phyloP scores from a whole-genome alignment of 2,113 vertebrate genomes.

The Montifringilla adamsi region DNA sequence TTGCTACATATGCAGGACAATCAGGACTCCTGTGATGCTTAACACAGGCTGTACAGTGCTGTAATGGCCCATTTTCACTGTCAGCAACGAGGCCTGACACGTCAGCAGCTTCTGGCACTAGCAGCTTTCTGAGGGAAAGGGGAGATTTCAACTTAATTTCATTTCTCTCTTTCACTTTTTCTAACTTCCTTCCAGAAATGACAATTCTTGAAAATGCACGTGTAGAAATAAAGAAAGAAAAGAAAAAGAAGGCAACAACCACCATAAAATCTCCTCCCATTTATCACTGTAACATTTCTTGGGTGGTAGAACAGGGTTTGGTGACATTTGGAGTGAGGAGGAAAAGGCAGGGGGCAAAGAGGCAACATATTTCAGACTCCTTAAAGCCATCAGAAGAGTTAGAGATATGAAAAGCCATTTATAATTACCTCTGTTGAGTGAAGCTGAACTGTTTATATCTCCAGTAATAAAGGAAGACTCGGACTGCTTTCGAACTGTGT shows the following conservation, averaged over 20 bases:
- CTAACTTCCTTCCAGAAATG: constrained; percentile 34
- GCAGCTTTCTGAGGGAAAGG: constrained; percentile 15
- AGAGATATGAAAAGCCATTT: constrained; percentile 59
- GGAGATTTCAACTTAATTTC: background rate
- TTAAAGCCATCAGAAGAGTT: constrained; percentile 34
- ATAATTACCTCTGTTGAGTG: constrained; percentile 97
- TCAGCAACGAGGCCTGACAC: constrained; percentile 37
- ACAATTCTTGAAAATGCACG: constrained; percentile 43
- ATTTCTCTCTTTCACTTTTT: background rate
- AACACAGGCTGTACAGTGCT: background rate
- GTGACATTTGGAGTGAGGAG: background rate
- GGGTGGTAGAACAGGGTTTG: background rate
- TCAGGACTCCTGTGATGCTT: constrained; percentile 36
- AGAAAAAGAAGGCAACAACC: background rate
- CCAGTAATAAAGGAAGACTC: constrained; percentile 99
- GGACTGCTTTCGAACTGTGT: constrained; percentile 97
- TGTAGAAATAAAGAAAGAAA: constrained; percentile 5
- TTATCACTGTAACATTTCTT: constrained; percentile 29
- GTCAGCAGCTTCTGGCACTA: constrained; percentile 24
- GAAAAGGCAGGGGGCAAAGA: background rate
- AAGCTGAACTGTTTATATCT: constrained; percentile 98
- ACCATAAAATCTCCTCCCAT: background rate
- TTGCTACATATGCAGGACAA: constrained; percentile 33
- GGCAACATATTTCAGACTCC: constrained; percentile 19
- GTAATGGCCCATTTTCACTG: constrained; percentile 32